Percentiles rank a stretch among this genome's conserved stretches.
phyloP scores from a whole-genome alignment of 1,140 invertebrate species.

The Caenorhabditis brenneri region DNA sequence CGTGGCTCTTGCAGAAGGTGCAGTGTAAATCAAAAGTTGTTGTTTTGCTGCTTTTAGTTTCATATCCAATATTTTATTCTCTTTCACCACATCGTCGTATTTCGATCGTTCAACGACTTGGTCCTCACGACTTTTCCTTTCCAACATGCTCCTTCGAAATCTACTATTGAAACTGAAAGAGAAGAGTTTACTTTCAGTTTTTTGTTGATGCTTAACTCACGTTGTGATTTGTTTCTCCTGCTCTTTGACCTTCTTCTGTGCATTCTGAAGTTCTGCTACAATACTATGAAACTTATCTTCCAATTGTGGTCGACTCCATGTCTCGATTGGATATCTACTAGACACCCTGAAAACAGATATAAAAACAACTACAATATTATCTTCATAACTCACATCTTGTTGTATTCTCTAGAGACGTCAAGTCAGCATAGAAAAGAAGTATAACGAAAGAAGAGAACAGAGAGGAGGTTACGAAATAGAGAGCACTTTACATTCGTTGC shows the following conservation, averaged over 20 bases:
- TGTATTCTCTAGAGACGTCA: neutral
- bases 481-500: constrained; percentile 19
- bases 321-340: constrained; percentile 54
- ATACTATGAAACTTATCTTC: constrained; percentile 58
- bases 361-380: neutral
- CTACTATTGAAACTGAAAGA: constrained; percentile 56
- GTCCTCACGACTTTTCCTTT: neutral
- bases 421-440: neutral
- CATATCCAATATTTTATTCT: constrained; percentile 62
- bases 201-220: constrained; percentile 32
- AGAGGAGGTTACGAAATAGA: neutral
- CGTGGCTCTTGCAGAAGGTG: constrained; percentile 54
- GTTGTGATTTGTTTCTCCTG: constrained; percentile 55
- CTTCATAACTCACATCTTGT: neutral
- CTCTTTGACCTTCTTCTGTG: constrained; percentile 57
- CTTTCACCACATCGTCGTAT: constrained; percentile 57
- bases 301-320: constrained; percentile 56
- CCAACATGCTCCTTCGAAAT: constrained; percentile 52
- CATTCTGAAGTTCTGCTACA: constrained; percentile 46
- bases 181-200: neutral
- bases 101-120: constrained; percentile 41
- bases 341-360: constrained; percentile 40
- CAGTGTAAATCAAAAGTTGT: constrained; percentile 62
- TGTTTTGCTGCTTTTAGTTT: constrained; percentile 66
- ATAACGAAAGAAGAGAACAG: neutral